Conservation (phyloP, 2,888 invertebrate species). For the Chirona hameri region DNA sequence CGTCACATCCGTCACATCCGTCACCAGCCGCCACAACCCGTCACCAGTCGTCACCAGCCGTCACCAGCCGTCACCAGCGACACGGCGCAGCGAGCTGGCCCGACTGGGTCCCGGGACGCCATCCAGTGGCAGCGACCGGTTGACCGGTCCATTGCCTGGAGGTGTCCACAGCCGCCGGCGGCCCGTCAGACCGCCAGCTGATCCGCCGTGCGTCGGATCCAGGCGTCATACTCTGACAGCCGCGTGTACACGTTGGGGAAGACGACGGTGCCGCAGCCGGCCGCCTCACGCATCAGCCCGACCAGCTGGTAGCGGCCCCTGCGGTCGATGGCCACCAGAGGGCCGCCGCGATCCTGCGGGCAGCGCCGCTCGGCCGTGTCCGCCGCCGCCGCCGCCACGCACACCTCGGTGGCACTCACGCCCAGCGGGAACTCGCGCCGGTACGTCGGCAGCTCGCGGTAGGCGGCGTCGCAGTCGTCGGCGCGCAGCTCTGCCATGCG, state of each 20-base stretch:
- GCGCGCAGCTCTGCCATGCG: neutral
- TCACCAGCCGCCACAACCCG: too few relatives aligned
- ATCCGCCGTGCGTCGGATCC: neutral
- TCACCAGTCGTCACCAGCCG: too few relatives aligned
- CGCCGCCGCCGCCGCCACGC: neutral
- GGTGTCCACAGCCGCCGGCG: too few relatives aligned
- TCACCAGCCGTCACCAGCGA: too few relatives aligned
- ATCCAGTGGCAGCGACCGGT: too few relatives aligned
- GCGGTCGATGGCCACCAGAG: neutral
- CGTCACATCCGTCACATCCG: too few relatives aligned
- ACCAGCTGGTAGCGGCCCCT: neutral
- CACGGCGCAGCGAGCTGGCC: too few relatives aligned
- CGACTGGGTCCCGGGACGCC: too few relatives aligned
- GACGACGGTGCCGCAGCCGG: neutral
- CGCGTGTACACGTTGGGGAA: conserved; percentile 22
- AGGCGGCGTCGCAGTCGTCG: neutral
- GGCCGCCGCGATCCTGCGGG: conserved; percentile 5
- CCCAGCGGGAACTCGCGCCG: conserved; percentile 13
- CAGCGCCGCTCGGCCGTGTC: neutral
- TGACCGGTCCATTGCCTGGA: neutral
- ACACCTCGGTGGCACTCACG: neutral
- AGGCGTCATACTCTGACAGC: neutral
- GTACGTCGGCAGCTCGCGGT: conserved; percentile 4
- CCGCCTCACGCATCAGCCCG: conserved; percentile 7
- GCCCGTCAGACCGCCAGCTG: neutral